Evolutionary conservation across 2,888 invertebrate genomes (phyloP).

Genomic region (Tachina grossa): DNA sequence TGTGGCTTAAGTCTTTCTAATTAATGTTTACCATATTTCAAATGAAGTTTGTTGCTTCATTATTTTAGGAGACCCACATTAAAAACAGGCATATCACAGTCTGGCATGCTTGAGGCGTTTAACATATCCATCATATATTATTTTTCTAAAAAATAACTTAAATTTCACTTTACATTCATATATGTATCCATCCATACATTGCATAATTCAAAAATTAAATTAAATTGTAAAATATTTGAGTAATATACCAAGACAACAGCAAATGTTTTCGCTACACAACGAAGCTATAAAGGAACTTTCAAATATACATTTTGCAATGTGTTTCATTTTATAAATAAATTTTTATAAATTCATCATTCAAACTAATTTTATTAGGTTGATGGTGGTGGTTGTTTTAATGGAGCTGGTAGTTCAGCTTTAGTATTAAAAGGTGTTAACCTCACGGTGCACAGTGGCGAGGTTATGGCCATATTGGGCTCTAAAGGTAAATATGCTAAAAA

Average conservation of each 20-base stretch:
- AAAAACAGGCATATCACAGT: too few species aligned
- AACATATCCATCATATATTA: too few species aligned
- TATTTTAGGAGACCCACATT: not conserved
- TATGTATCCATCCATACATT: too few species aligned
- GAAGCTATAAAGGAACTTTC: not conserved
- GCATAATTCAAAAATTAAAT: too few species aligned
- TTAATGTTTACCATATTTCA: not conserved
- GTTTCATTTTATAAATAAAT: not conserved
- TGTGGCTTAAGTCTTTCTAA: constrained; percentile 10
- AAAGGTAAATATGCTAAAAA: constrained; percentile 86
- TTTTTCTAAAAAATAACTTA: too few species aligned
- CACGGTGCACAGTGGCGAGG: constrained; percentile 95
- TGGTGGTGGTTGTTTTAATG: constrained; percentile 89
- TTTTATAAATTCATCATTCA: not conserved
- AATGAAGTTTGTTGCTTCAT: constrained; percentile 5
- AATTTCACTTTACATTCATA: too few species aligned
- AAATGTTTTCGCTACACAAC: not conserved
- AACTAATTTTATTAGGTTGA: constrained; percentile 86
- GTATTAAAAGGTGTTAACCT: constrained; percentile 96
- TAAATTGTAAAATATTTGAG: not conserved
- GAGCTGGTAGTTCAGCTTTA: constrained; percentile 91
- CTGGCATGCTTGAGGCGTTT: too few species aligned
- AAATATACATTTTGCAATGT: not conserved
- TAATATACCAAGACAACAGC: not conserved
- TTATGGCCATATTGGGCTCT: constrained; percentile 95